phyloP scores from a whole-genome alignment of 2,797 vertebrate species.

The Danio albolineatus region DNA sequence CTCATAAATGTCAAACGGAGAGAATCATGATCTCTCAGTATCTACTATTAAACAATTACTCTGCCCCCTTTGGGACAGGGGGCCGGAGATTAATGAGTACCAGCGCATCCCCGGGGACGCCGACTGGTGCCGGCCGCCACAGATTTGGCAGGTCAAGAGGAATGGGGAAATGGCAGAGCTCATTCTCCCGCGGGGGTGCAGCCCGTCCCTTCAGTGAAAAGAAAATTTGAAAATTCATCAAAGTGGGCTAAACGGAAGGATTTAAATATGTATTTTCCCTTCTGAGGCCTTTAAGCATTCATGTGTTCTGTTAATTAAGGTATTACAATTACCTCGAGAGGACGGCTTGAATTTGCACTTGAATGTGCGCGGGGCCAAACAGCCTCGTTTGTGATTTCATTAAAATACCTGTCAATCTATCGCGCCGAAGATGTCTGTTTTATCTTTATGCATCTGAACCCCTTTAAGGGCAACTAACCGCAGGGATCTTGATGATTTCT shows the following conservation, averaged over 20 bases:
- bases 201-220: slow-evolving; percentile 12
- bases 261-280: slow-evolving; percentile 53
- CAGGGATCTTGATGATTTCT: slow-evolving; percentile 24
- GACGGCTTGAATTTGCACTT: slow-evolving; percentile 45
- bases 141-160: slow-evolving; percentile 63
- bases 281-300: slow-evolving; percentile 37
- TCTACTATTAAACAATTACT: slow-evolving; percentile 64
- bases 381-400: slow-evolving; percentile 28
- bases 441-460: slow-evolving; percentile 22
- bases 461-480: slow-evolving; percentile 37
- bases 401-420: slow-evolving; percentile 43
- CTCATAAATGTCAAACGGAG: slow-evolving; percentile 60
- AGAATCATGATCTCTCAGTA: slow-evolving; percentile 58
- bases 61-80: slow-evolving; percentile 50
- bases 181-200: slow-evolving; percentile 48
- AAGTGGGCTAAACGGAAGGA: slow-evolving; percentile 49
- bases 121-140: slow-evolving; percentile 50
- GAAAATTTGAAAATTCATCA: slow-evolving; percentile 53
- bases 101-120: slow-evolving; percentile 45
- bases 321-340: slow-evolving; percentile 35
- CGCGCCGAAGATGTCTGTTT: slow-evolving; percentile 16
- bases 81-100: slow-evolving; percentile 59
- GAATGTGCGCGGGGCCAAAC: slow-evolving; percentile 34
- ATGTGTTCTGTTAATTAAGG: slow-evolving; percentile 48
- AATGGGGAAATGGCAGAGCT: slow-evolving; percentile 59